Conservation (phyloP, 2,113 vertebrate genomes). For the Corythaeola cristata region DNA sequence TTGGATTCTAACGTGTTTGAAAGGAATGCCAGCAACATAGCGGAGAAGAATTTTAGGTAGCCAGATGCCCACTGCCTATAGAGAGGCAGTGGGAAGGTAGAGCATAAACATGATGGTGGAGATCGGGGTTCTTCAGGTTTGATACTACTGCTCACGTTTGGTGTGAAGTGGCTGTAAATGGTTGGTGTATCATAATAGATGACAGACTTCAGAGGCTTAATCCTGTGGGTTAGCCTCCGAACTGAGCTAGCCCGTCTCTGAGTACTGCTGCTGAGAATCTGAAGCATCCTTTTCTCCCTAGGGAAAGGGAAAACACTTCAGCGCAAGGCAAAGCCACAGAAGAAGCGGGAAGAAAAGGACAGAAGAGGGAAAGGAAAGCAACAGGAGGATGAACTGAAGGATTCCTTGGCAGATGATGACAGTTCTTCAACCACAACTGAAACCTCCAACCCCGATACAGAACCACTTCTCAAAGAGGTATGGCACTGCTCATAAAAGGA, state of each 20-base stretch:
- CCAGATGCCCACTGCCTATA: not conserved
- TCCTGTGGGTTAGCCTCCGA: not conserved
- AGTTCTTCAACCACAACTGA: conserved; percentile 98
- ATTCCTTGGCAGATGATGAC: conserved; percentile 91
- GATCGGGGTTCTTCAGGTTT: not conserved
- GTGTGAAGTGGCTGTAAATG: not conserved
- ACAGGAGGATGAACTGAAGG: conserved; percentile 89
- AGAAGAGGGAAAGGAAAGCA: conserved; percentile 84
- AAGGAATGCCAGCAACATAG: not conserved
- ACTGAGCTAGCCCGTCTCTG: not conserved
- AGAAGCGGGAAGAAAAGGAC: conserved; percentile 91
- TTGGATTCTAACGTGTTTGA: not conserved
- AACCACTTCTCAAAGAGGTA: conserved; percentile 92
- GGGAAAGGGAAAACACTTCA: conserved; percentile 86
- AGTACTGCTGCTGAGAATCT: not conserved
- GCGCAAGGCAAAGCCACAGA: conserved; percentile 87
- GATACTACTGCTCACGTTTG: not conserved
- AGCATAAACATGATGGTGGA: not conserved
- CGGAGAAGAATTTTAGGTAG: not conserved
- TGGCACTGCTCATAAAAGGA: not conserved
- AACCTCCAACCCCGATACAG: conserved; percentile 95
- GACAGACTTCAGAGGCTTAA: not conserved
- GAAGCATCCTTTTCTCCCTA: conserved; percentile 37
- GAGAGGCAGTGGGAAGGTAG: not conserved
- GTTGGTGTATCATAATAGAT: not conserved